Percentiles rank a stretch among this genome's conserved stretches.
Conservation (phyloP, 2,797 vertebrate genomes). For the Pipistrellus pipistrellus region DNA sequence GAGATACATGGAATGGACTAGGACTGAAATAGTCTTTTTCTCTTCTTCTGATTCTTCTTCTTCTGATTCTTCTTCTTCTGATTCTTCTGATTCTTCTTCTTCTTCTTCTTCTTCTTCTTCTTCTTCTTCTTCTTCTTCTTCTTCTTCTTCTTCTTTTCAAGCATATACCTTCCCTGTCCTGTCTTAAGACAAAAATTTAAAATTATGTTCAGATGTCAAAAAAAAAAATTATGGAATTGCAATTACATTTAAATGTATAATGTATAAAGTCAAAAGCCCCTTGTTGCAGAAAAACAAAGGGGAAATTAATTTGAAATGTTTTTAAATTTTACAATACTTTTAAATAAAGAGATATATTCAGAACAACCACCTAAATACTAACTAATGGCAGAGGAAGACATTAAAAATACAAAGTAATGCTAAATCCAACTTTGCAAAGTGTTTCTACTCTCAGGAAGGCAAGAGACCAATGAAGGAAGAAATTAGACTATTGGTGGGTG, state of each 20-base stretch:
- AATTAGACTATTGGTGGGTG: conserved; percentile 44
- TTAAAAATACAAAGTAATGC: conserved; percentile 62
- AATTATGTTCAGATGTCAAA: conserved; percentile 10
- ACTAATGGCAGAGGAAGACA: background rate
- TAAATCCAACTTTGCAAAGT: conserved; percentile 51
- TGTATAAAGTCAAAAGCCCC: background rate
- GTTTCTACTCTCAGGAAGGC: conserved; percentile 66
- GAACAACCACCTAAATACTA: conserved; percentile 42
- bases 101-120: too few relatives aligned
- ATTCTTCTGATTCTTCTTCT: too few relatives aligned
- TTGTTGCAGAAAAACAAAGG: conserved; percentile 55
- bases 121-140: too few relatives aligned
- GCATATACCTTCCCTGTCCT: background rate
- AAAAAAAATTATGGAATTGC: background rate
- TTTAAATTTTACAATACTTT: conserved; percentile 17
- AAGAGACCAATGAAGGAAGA: conserved; percentile 67
- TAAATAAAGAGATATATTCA: conserved; percentile 35
- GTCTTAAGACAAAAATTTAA: background rate
- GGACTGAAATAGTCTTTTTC: background rate
- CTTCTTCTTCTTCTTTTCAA: background rate
- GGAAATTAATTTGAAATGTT: conserved; percentile 16
- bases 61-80: too few relatives aligned
- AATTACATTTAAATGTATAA: conserved; percentile 44
- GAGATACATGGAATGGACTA: background rate
- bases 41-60: too few relatives aligned